Base-by-base conservation (phyloP, 2,797 vertebrate genomes). In the Chaetophractus vellerosus region DNA sequence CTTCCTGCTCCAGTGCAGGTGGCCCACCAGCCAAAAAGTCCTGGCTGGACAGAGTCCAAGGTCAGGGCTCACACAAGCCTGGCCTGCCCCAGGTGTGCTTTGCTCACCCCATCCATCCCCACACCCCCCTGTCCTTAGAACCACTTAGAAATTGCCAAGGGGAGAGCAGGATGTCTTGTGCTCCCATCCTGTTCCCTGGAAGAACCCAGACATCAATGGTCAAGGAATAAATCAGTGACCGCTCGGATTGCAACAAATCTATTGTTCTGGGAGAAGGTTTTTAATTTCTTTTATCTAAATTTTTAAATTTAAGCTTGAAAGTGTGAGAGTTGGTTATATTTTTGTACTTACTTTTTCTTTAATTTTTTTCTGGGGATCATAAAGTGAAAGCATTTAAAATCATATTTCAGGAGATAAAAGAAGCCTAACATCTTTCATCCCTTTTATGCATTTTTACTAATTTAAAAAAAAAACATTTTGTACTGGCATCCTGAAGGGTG, bases 371-470 rank as follows among this genome's bases (percentile, higher is more conserved):
- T 92, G 19, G 10, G 79, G 86, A n/a, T 85, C 95, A 96, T 50
- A 91, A 96, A 75, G 52, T 90, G 63, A 75, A 84, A 93, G 87
- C 80, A 88, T 96, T 94, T 66, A 93, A 88, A 94, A 91, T 87
- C 11, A 31, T 87, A 1, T 94, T 92, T 90, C 92, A 76, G 94
- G 88, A 94, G 88, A 94, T 92, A 95, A 76, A 94, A 95, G 93
- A 31, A 80, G 45, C 91, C 69, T 87, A 93, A 69, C 78, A 61
- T 55, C 36, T 94, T 41, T 85, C 93, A 89, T 93, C 61, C 59
- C 38, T 92, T 93, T 96, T 93, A 59, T 66, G 84, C 81, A 90
- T 92, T 96, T 96, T 95, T 88, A 82, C 95, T 95, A 96, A 93
- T 96, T 95, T 96, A 86, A 74, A 90, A 38, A 78, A 88, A 64